phyloP scores from a whole-genome alignment of 2,888 invertebrate species.

The Orthosia cruda region DNA sequence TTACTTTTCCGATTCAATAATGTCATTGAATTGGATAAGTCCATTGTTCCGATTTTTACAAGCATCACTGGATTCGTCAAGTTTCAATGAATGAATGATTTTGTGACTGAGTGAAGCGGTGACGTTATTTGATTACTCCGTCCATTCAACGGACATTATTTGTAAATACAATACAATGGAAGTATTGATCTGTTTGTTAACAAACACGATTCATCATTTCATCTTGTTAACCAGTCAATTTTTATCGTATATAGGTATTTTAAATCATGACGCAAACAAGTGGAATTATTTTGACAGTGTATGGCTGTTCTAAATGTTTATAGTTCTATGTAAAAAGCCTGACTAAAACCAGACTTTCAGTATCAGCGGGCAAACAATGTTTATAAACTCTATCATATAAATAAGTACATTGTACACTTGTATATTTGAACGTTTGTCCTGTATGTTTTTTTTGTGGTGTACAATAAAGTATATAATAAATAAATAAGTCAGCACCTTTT shows the following conservation, averaged over 20 bases:
- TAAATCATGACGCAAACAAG: neutral
- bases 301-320: neutral
- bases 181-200: constrained; percentile 49
- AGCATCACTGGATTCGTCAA: constrained; percentile 44
- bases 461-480: no score
- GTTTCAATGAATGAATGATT: constrained; percentile 43
- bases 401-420: no score
- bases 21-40: neutral
- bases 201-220: constrained; percentile 51
- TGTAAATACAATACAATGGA: constrained; percentile 51
- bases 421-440: no score
- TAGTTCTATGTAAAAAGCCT: neutral
- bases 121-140: constrained; percentile 42
- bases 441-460: no score
- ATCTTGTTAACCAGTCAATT: constrained; percentile 31
- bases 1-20: constrained; percentile 33
- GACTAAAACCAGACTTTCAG: neutral
- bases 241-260: constrained; percentile 1
- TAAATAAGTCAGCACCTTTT: neutral
- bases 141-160: constrained; percentile 42
- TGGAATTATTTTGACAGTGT: neutral
- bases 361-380: neutral
- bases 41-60: constrained; percentile 39
- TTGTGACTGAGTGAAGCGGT: constrained; percentile 33
- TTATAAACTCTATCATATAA: neutral